These are phyloP conservation scores for Rhabdornis inornatus DNA, from an alignment of 2,113 vertebrate species.

Conservation along the genomic window DNA sequence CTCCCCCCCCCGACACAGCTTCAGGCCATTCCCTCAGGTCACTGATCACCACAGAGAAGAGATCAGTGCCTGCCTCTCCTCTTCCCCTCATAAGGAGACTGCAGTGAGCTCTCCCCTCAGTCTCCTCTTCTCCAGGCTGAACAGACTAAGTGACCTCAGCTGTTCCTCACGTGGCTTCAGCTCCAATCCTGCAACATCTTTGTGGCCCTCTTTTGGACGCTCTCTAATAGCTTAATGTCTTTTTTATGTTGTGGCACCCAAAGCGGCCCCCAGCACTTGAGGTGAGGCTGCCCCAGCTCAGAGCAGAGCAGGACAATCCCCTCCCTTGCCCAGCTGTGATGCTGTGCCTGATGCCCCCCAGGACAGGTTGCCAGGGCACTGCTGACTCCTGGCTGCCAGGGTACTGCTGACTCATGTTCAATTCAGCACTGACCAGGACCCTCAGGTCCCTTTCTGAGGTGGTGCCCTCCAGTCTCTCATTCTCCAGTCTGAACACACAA, in stretches of 20 bases:
- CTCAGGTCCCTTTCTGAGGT: fast-evolving
- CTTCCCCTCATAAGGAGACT: background rate
- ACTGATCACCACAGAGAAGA: background rate
- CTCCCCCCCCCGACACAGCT: background rate
- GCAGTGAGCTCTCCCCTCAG: background rate
- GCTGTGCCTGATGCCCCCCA: background rate
- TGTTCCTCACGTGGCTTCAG: fast-evolving
- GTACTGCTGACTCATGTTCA: background rate
- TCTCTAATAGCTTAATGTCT: fast-evolving
- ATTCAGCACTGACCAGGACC: fast-evolving
- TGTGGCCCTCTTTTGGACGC: fast-evolving
- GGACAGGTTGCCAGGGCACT: no score
- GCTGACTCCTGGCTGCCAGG: background rate
- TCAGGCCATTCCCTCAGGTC: background rate
- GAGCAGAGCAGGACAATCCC: background rate
- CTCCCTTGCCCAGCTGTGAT: fast-evolving
- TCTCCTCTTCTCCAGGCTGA: background rate
- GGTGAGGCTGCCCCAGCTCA: fast-evolving
- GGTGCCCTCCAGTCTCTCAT: background rate
- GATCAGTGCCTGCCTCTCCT: background rate
- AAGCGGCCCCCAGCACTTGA: fast-evolving
- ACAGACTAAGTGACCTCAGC: background rate
- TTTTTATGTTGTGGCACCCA: background rate
- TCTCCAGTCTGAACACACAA: background rate
- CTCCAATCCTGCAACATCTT: background rate